These are phyloP conservation scores for Leguminivora glycinivorella DNA, from an alignment of 1,140 invertebrate genomes.

Conservation along the genomic window DNA sequence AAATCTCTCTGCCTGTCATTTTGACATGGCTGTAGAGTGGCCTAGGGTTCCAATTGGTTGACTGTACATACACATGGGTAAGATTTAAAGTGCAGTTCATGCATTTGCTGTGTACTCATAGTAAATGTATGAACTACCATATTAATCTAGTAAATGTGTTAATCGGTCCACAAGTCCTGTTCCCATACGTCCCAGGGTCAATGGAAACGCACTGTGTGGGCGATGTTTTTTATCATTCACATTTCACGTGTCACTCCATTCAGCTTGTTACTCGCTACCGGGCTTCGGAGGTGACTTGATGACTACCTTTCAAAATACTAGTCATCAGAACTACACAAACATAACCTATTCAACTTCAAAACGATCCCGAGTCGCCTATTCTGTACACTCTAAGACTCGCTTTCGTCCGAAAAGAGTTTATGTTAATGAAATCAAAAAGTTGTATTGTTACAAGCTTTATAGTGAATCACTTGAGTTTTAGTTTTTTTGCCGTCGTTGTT, in stretches of 20 bases:
- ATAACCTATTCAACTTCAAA: background rate
- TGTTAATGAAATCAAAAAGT: background rate
- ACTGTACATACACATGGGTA: too few relatives aligned
- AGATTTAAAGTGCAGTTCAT: too few relatives aligned
- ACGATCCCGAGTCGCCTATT: background rate
- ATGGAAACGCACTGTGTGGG: slow-evolving; percentile 23
- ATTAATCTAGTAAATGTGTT: background rate
- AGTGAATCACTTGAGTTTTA: slow-evolving; percentile 25
- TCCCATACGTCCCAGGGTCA: slow-evolving; percentile 1
- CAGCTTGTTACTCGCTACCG: slow-evolving; percentile 26
- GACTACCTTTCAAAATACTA: slow-evolving; percentile 19
- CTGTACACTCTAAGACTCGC: background rate
- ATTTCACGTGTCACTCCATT: slow-evolving; percentile 28
- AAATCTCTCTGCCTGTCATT: too few relatives aligned
- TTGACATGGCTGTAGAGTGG: too few relatives aligned
- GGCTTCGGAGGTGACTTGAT: slow-evolving; percentile 1
- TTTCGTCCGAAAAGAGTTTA: background rate
- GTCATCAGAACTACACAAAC: slow-evolving; percentile 18
- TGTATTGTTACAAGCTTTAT: slow-evolving; percentile 11
- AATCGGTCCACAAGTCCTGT: background rate
- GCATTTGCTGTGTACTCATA: background rate
- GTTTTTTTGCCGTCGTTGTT: slow-evolving; percentile 1
- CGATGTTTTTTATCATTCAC: slow-evolving; percentile 21
- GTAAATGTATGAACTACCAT: background rate
- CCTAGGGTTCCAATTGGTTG: too few relatives aligned